These are phyloP conservation scores for Chrysemys picta DNA, from an alignment of 2,113 vertebrate species.

Conservation along the genomic window DNA sequence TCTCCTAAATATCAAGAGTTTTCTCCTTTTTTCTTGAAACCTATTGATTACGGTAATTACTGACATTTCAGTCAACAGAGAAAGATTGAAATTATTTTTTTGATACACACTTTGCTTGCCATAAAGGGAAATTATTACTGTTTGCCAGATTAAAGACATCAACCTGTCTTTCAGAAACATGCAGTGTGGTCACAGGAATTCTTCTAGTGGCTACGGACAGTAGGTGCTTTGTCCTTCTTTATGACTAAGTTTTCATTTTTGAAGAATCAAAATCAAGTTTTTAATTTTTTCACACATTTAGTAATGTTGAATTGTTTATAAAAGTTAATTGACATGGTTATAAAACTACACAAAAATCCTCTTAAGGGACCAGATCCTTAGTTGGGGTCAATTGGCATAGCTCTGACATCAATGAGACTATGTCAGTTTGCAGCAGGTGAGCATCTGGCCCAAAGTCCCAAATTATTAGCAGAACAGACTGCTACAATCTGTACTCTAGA, in stretches of 20 bases:
- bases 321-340: neutral
- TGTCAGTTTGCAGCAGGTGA: accelerated
- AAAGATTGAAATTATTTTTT: neutral
- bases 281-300: neutral
- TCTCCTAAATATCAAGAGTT: neutral
- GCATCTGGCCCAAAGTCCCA: neutral
- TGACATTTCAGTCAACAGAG: neutral
- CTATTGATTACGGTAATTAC: neutral
- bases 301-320: neutral
- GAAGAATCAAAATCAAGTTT: neutral
- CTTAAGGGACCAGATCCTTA: neutral
- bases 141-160: neutral
- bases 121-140: neutral
- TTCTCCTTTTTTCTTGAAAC: neutral
- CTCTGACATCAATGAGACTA: neutral
- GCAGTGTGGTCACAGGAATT: accelerated
- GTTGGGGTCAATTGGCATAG: accelerated
- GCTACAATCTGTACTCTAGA: neutral
- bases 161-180: accelerated
- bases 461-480: neutral
- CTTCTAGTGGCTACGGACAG: neutral
- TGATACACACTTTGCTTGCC: neutral
- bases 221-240: neutral
- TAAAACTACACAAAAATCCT: neutral
- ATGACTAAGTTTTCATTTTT: neutral